Percentiles rank a stretch among this genome's conserved stretches.
phyloP scores from a whole-genome alignment of 2,113 vertebrate species.

The Hirundichthys speculiger region DNA sequence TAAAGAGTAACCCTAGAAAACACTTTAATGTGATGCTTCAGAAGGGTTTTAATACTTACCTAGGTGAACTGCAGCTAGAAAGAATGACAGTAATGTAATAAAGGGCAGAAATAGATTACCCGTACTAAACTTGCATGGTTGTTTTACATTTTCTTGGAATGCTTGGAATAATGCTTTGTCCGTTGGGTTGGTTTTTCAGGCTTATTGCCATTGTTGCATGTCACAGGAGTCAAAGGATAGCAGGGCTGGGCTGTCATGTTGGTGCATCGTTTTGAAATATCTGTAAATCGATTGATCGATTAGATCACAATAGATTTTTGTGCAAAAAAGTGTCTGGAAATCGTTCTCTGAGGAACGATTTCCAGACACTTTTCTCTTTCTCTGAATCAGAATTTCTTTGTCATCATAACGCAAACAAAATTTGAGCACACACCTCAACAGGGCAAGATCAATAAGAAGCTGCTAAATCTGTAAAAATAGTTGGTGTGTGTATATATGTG shows the following conservation, averaged over 20 bases:
- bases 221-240: background rate
- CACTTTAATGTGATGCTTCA: conserved; percentile 42
- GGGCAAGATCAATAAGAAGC: no score
- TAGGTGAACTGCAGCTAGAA: conserved; percentile 23
- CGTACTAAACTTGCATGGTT: background rate
- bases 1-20: conserved; percentile 36
- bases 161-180: background rate
- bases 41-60: conserved; percentile 23
- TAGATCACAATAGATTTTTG: no score
- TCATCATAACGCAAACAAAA: no score
- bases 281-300: background rate
- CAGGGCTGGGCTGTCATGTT: background rate
- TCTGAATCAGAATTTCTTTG: no score
- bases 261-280: background rate
- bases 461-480: no score
- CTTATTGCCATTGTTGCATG: background rate
- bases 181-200: background rate
- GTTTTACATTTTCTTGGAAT: conserved; percentile 1
- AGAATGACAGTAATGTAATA: conserved; percentile 7
- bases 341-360: no score
- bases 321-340: no score
- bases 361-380: no score
- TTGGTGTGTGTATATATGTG: no score
- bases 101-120: background rate
- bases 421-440: no score